A percentile compares a stretch with the other conserved stretches of the same genome.
phyloP scores from a whole-genome alignment of 92 coral and sea anemone species.

The Epizoanthus scotinus region DNA sequence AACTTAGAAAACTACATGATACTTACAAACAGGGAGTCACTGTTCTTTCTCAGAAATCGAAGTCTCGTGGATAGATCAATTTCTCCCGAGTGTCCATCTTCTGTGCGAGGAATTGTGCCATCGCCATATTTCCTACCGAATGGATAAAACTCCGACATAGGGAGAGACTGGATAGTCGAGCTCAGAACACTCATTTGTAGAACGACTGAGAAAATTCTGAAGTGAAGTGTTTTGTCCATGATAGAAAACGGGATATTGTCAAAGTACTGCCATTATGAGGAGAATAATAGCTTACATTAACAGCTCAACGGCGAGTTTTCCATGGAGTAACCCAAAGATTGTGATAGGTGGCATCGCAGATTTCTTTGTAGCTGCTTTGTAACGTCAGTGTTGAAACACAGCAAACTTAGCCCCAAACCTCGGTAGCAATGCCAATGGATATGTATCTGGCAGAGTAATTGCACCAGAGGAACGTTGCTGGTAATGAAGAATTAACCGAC shows the following conservation, averaged over 20 bases:
- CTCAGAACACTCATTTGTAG: too few species aligned
- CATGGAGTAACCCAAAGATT: not conserved
- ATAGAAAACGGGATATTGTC: not conserved
- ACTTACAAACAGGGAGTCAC: conserved; percentile 33
- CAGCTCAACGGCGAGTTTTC: not conserved
- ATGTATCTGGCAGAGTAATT: not conserved
- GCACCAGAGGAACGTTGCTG: not conserved
- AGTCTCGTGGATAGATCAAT: conserved; percentile 2
- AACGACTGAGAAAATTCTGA: not conserved
- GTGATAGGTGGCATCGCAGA: not conserved
- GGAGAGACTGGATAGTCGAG: not conserved
- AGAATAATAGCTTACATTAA: not conserved
- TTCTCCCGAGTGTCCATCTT: conserved; percentile 32
- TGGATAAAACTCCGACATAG: conserved; percentile 25
- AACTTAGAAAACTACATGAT: not conserved
- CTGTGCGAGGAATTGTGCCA: not conserved
- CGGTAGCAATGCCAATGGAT: not conserved
- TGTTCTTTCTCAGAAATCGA: conserved; percentile 29
- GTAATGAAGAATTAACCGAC: not conserved
- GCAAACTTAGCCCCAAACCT: not conserved
- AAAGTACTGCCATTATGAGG: not conserved
- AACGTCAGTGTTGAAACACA: not conserved
- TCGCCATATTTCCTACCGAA: conserved; percentile 23
- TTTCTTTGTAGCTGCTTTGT: not conserved
- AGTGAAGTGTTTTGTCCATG: not conserved